Base-by-base conservation (phyloP, 2,113 vertebrate species). In the Melierax canorus region DNA sequence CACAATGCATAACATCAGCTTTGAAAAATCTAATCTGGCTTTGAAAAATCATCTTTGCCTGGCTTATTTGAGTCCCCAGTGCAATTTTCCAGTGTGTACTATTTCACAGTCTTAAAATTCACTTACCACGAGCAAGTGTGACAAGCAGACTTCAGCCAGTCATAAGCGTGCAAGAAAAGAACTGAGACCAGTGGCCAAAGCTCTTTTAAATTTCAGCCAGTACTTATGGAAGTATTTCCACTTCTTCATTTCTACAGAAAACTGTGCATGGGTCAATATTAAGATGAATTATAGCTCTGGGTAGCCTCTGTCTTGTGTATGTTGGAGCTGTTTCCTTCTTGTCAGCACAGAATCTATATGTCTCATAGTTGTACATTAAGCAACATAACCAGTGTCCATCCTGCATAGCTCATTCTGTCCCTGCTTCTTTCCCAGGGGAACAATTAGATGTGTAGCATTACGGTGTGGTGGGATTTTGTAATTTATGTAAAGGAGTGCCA, bases 381-480 rank as follows among this genome's bases (percentile, higher is more conserved):
- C 29, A 86, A 41, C 1, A 2, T 16, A n/a, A 55, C 13, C 1
- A 1, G 15, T 5, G 29, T 58, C 58, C 1, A 2, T 82, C 34
- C 26, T 2, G 3, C 36, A 20, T 2, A 59, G 88, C 15, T 45
- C 60, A 43, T 80, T 11, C 11, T 88, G n/a, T 56, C 22, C 21
- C 26, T 36, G 19, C 75, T 86, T 18, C 22, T 50, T 86, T 92
- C 39, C 39, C 45, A 27, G 38, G 51, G 36, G 23, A 88, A 48
- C 20, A 67, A 63, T 63, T 74, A 63, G 27, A 19, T 43, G 12
- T 74, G n/a, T 23, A 63, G 26, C 12, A 6, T 63, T 76, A 17
- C 0, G 6, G 21, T 12, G 8, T 32, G 15, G 22, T 67, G 82
- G 83, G 76, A 46, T 78, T 96, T 92, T 87, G 43, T 55, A 85